Conservation (phyloP, 2,888 invertebrate species). For the Caenorhabditis plicata region DNA sequence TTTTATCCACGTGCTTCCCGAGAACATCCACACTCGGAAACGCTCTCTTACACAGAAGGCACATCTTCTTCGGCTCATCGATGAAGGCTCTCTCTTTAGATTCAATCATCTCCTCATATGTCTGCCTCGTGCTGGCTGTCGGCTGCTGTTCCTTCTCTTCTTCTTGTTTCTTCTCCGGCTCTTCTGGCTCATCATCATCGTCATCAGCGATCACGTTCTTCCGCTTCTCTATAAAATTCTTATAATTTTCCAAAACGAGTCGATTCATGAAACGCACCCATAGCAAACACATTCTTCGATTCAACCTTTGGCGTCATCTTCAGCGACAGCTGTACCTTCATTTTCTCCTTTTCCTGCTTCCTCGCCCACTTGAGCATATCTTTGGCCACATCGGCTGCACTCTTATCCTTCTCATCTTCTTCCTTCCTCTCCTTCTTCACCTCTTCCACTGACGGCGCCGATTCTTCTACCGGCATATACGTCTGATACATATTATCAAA, state of each 20-base stretch:
- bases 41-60: constrained; percentile 89
- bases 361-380: constrained; percentile 95
- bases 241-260: constrained; percentile 12
- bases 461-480: constrained; percentile 44
- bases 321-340: constrained; percentile 39
- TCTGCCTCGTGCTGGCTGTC: background rate
- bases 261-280: background rate
- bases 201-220: constrained; percentile 1
- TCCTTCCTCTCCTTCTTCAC: constrained; percentile 6
- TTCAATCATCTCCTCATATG: constrained; percentile 18
- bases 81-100: constrained; percentile 52
- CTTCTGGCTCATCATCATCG: constrained; percentile 12
- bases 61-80: constrained; percentile 68
- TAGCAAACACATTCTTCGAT: constrained; percentile 37
- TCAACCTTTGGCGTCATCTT: constrained; percentile 33
- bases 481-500: constrained; percentile 76
- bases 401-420: constrained; percentile 56
- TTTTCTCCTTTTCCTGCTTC: constrained; percentile 89
- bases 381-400: constrained; percentile 65
- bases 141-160: background rate
- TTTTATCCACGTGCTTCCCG: constrained; percentile 83
- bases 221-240: background rate
- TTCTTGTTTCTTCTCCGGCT: background rate
- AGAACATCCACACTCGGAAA: constrained; percentile 87
- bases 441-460: background rate